Base-by-base conservation (phyloP, 2,797 vertebrate genomes). In the Dendrocincla fuliginosa region DNA sequence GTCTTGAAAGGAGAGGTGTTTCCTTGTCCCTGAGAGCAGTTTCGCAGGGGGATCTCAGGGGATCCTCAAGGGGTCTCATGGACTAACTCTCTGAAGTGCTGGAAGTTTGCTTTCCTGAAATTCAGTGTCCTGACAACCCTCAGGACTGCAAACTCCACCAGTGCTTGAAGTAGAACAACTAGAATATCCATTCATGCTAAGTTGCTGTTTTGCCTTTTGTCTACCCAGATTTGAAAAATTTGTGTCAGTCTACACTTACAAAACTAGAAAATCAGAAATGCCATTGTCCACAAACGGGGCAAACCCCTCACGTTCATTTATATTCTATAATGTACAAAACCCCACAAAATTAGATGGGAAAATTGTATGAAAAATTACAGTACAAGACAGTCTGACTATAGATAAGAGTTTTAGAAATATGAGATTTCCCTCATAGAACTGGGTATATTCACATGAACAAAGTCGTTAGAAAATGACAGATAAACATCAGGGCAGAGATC, bases 391-490 rank as follows among this genome's bases (percentile, higher is more conserved):
- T 39, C n/a, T 69, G 47, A 65, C 69, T 76, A 52, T 3, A 87
- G 85, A 65, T 56, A 88, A 87, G 39, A 81, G 30, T 84, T 90
- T 50, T 32, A 95, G 77, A 95, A 91, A 74, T 60, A 92, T 39
- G 37, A 74, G 44, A 74, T 57, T 82, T 13, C 33, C 19, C 27
- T 87, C 46, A 63, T 8, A 80, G 63, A 87, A 73, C 33, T 52
- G 64, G 47, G 46, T 46, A 84, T 85, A 90, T 90, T 79, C 90
- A 87, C 49, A 50, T 15, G 52, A 82, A 82, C 63, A 90, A 89
- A 87, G 70, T 89, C 19, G 87, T 93, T 95, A 94, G 84, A 77
- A 95, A 96, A 89, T 87, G 86, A 95, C 77, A 90, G 80, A 89
- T 90, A 95, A 96, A 94, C 41, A 93, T 87, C 94, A 84, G 68